Base-by-base conservation (phyloP, 2,113 vertebrate species). In the Otus sunia region DNA sequence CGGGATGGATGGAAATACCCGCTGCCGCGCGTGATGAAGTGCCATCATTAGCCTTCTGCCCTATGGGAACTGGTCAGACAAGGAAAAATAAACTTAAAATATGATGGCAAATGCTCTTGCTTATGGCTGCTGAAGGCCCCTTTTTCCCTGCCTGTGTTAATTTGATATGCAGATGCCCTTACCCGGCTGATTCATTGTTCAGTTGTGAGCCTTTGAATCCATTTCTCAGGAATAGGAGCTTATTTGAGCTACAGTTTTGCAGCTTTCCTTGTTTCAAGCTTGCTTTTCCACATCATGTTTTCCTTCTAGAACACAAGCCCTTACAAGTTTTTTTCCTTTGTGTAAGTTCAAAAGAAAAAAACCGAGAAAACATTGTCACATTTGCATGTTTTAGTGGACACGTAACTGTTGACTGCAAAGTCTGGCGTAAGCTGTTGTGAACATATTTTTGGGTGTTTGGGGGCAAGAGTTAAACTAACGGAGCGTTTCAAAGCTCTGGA, bases 21-120 rank as follows among this genome's bases (percentile, higher is more conserved):
- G 45, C 73, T 63, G 74, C 96, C 22, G 93, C 92, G 15, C 41
- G 74, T 98, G 98, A 98, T 98, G 97, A 63, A 98, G 98, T 94
- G 93, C 97, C 66, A 3, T 97, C 97, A 86, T 98, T 98, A 97
- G 95, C 98, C 97, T 94, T 55, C 95, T 95, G 97, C 96, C 97
- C 96, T 13, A 18, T n/a, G 97, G 97, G 97, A 97, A 25, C 96
- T 23, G 96, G 90, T 56, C 95, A 96, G 96, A 95, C 82, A 75
- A 97, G 96, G 97, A 95, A 96, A 97, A 98, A 98, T 92, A 97
- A 98, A 97, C 96, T 69, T 85, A 78, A 95, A 95, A 91, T 90
- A 67, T 13, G 96, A 92, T 2, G 76, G 88, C 32, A 21, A 91
- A 43, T 26, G 60, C 88, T 13, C 32, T 37, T 91, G 93, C 96